Conservation (phyloP, 2,888 invertebrate genomes). For the Notodonta dromedarius region DNA sequence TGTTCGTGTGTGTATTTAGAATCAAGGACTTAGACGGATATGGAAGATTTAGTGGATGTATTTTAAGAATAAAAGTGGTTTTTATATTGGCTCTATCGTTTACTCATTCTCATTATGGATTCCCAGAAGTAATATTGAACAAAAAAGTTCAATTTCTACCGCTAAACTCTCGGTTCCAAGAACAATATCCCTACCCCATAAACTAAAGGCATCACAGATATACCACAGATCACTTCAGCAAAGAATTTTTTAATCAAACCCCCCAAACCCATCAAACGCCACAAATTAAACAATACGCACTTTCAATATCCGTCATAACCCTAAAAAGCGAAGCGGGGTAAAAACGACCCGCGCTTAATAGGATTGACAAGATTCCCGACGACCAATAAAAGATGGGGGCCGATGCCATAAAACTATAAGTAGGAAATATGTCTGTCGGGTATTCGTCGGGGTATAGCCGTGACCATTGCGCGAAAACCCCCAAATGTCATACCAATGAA, state of each 20-base stretch:
- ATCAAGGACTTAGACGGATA: no score
- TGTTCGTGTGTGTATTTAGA: no score
- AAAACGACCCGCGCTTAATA: conserved; percentile 67
- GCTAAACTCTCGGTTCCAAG: background rate
- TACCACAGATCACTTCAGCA: conserved; percentile 1
- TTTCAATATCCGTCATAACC: conserved; percentile 61
- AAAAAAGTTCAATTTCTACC: no score
- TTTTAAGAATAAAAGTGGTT: no score
- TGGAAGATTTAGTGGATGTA: no score
- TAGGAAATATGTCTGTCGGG: conserved; percentile 72
- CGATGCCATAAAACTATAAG: conserved; percentile 81
- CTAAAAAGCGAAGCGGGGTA: conserved; percentile 49
- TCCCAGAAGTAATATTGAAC: no score
- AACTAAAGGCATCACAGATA: background rate
- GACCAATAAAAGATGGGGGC: conserved; percentile 78
- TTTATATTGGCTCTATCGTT: no score
- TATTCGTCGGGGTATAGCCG: conserved; percentile 64
- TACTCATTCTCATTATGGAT: no score
- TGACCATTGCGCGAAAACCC: conserved; percentile 72
- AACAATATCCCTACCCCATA: background rate
- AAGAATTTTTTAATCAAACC: conserved; percentile 53
- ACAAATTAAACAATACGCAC: conserved; percentile 63
- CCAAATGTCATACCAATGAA: conserved; percentile 83
- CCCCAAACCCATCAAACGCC: conserved; percentile 45
- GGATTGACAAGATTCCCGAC: conserved; percentile 77